A percentile compares a stretch with the other conserved stretches of the same genome.
Evolutionary conservation across 2,113 vertebrate species (phyloP).

Genomic region (Trematomus loennbergii): DNA sequence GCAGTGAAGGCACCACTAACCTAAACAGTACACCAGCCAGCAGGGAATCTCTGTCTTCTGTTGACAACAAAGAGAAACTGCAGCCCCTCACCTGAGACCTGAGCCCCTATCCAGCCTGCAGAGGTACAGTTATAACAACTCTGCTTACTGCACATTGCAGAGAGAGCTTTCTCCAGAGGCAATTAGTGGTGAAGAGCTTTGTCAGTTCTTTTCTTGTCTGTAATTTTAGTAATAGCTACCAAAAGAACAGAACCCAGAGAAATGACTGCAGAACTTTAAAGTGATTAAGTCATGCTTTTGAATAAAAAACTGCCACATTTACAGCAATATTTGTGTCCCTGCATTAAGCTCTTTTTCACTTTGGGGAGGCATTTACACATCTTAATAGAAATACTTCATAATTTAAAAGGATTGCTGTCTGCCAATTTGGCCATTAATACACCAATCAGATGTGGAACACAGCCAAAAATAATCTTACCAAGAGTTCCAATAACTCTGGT

Average conservation of each 20-base stretch:
- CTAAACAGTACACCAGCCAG: conserved; percentile 23
- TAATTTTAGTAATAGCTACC: conserved; percentile 42
- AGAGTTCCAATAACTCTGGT: conserved; percentile 26
- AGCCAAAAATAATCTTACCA: conserved; percentile 36
- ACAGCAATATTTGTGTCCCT: conserved; percentile 27
- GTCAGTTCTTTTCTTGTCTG: conserved; percentile 38
- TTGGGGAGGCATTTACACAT: conserved; percentile 25
- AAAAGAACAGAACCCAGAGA: conserved; percentile 55
- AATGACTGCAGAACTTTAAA: conserved; percentile 33
- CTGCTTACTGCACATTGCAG: conserved; percentile 36
- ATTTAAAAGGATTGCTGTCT: conserved; percentile 38
- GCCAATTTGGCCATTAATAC: conserved; percentile 53
- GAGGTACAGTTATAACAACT: conserved; percentile 48
- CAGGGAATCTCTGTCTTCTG: conserved; percentile 47
- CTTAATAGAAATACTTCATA: conserved; percentile 32
- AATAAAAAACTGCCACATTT: conserved; percentile 30
- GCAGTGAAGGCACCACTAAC: conserved; percentile 58
- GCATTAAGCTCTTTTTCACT: conserved; percentile 32
- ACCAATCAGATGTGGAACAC: conserved; percentile 30
- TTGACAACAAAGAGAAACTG: conserved; percentile 39
- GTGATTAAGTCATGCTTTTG: conserved; percentile 38
- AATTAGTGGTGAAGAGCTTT: conserved; percentile 49
- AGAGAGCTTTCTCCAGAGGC: conserved; percentile 34
- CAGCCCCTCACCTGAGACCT: conserved; percentile 57
- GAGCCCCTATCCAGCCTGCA: conserved; percentile 44